Percentiles rank a stretch among this genome's conserved stretches.
Evolutionary conservation across 2,797 vertebrate genomes (phyloP).

Genomic region (Natrix natrix): DNA sequence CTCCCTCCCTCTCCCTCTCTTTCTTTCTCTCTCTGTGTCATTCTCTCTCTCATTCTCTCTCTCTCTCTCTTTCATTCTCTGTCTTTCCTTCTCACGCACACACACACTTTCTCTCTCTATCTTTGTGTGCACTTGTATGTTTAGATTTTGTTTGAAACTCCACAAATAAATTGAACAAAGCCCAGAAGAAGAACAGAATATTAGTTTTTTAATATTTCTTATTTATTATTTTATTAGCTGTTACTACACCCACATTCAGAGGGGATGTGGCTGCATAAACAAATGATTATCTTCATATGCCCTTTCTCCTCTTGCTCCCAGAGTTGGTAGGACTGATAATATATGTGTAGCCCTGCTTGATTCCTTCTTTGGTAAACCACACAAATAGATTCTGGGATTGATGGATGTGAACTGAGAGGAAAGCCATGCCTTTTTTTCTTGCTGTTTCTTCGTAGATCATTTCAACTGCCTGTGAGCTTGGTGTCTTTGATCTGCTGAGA

Average conservation of each 20-base stretch:
- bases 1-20: no score
- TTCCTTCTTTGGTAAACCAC: background rate
- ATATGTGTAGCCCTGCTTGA: background rate
- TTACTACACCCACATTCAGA: background rate
- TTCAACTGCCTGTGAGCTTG: slow-evolving; percentile 86
- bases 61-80: no score
- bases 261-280: background rate
- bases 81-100: no score
- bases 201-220: background rate
- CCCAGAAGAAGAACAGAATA: background rate
- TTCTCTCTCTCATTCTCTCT: no score
- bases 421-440: background rate
- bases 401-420: background rate
- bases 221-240: background rate
- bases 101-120: no score
- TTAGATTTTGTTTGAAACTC: background rate
- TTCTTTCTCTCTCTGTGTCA: no score
- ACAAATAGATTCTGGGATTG: background rate
- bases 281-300: background rate
- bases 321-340: no score
- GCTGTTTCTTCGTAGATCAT: slow-evolving; percentile 70
- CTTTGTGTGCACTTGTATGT: no score
- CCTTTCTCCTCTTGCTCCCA: background rate
- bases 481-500: slow-evolving; percentile 84
- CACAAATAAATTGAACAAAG: background rate